A percentile compares a stretch with the other conserved stretches of the same genome.
phyloP scores from a whole-genome alignment of 2,113 vertebrate genomes.

The Dicerorhinus sumatrensis region DNA sequence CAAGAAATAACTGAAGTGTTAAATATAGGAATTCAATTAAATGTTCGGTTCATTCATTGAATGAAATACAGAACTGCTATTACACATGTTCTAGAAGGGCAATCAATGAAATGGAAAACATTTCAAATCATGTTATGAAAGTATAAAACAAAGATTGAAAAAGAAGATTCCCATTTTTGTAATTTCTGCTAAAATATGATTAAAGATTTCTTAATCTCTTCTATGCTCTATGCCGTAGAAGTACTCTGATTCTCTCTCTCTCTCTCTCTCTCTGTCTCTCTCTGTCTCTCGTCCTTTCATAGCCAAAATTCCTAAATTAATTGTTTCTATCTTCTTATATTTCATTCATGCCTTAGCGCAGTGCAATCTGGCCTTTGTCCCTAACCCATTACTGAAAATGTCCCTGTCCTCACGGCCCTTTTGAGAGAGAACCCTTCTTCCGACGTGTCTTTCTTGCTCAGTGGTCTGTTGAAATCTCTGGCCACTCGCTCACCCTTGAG shows the following conservation, averaged over 20 bases:
- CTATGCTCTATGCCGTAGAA: accelerated
- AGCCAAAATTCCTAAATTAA: not conserved
- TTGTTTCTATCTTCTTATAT: not conserved
- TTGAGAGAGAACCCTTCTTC: not conserved
- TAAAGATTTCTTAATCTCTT: not conserved
- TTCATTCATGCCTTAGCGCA: not conserved
- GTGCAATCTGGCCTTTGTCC: not conserved
- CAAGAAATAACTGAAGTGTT: not conserved
- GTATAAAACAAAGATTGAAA: not conserved
- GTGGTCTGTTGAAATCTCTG: not conserved
- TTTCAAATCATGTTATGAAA: not conserved
- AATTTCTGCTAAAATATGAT: not conserved
- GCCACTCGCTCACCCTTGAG: not conserved
- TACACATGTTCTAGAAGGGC: not conserved
- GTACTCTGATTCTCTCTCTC: too few relatives aligned
- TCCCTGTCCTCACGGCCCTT: not conserved
- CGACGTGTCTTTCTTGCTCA: not conserved
- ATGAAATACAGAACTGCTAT: not conserved
- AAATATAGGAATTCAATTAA: too few relatives aligned
- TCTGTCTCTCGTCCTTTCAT: not conserved
- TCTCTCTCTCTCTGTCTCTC: too few relatives aligned
- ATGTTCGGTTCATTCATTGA: not conserved
- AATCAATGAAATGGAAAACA: not conserved
- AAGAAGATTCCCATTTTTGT: not conserved
- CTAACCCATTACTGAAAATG: not conserved